phyloP scores from a whole-genome alignment of 2,113 vertebrate genomes.

The Oenanthe oenanthe region DNA sequence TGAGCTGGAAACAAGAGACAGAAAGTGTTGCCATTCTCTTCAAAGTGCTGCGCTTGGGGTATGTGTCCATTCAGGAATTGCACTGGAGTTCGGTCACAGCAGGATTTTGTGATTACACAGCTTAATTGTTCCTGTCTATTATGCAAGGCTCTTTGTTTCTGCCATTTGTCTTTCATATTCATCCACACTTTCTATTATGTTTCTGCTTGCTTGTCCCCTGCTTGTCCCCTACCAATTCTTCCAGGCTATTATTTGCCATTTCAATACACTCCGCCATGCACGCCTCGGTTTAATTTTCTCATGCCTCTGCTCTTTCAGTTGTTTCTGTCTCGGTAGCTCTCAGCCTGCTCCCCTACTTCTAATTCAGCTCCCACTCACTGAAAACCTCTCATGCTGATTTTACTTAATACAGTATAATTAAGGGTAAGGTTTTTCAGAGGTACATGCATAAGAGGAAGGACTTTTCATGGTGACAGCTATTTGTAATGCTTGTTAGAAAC shows the following conservation, averaged over 20 bases:
- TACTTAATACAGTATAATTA: conserved; percentile 32
- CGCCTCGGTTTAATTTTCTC: background rate
- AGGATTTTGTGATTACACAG: conserved; percentile 22
- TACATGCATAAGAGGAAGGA: background rate
- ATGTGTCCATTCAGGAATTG: background rate
- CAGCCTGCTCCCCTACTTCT: conserved; percentile 14
- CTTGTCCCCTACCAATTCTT: conserved; percentile 5
- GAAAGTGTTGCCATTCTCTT: background rate
- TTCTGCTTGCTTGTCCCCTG: conserved; percentile 18
- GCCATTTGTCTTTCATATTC: conserved; percentile 45
- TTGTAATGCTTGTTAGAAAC: background rate
- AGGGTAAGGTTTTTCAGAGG: background rate
- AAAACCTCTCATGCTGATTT: conserved; percentile 29
- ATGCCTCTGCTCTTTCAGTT: background rate
- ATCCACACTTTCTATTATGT: conserved; percentile 7
- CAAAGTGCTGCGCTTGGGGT: background rate
- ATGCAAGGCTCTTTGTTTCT: conserved; percentile 30
- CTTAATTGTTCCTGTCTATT: conserved; percentile 5
- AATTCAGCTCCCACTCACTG: conserved; percentile 47
- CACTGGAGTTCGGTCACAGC: background rate
- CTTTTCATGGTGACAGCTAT: background rate
- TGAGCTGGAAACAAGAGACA: background rate
- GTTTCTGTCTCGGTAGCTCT: conserved; percentile 21
- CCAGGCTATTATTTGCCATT: conserved; percentile 7
- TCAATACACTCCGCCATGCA: background rate